Evolutionary conservation across 1,140 invertebrate species (phyloP), one percentile per base, ranked within the genome.

Genomic region (Potamilus streckersoni): DNA sequence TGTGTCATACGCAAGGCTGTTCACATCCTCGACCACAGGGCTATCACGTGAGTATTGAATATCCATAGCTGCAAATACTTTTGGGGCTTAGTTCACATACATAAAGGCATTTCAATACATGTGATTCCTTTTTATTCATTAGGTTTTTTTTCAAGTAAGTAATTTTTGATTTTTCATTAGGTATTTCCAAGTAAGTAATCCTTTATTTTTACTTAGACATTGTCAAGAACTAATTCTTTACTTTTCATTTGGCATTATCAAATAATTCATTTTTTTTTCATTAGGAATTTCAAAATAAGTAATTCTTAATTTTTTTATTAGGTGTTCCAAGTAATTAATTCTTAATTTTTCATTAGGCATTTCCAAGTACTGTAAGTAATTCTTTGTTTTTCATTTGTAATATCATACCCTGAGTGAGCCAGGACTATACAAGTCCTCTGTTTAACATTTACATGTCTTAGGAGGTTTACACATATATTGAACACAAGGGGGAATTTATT

Each of bases 1-100:
- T 79, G 81, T 63, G 82, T 83, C 55, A 75, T 87, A 4, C 75
- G 63, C 0, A 80, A 79, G 57, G 76, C 79, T 57, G 20, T 85
- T 11, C 16, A 20, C 4, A 65, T 86, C 20, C 75, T 87, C 2
- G 66, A 79, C 20, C 81, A 82, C 65, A 58, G 70, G 31, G 82
- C 76, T 57, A 68, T 87, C 57, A 82, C 71, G 85, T 87, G 64
- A 72, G 78, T 80, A 60, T 64, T 23, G 56, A 23, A 20, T 11
- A 23, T 14, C 16, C 12, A 12, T n/a, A 17, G n/a, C 31, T 38
- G 16, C 16, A 8, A 17, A 20, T 23, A 31, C 17, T 31, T 6
- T 6, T 66, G 0, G 8, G 31, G 16, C 27, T 20, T 38, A 66
- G 8, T n/a, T 17, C 27, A 11, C 31, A 66, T 11, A 66, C 31